Base-by-base conservation (phyloP, 2,888 invertebrate genomes). In the Tuta absoluta region DNA sequence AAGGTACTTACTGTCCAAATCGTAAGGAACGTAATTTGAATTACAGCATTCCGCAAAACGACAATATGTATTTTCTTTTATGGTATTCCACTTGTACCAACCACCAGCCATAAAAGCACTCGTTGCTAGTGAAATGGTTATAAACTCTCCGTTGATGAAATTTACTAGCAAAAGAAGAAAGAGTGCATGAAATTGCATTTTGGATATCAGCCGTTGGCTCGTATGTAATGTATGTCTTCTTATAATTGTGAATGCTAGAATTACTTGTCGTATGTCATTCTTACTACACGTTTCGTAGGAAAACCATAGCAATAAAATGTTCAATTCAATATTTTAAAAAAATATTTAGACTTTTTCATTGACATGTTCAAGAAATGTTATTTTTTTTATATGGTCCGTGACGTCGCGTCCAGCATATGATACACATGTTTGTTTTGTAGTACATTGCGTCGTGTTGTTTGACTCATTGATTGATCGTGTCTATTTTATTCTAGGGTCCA, bases 11-110 rank as follows among this genome's bases (percentile, higher is more conserved):
- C 93, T 85, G 28, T 71, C 62, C 67, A 93, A 83, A 78, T 94
- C 77, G 21, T 88, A 93, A 21, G 93, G 92, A 67, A 95, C 87
- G 76, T 93, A 88, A 1, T 87, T 75, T 17, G 90, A 81, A 71
- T 87, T 91, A 75, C 95, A 95, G 74, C 95, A 95, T 81, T 95
- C 95, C 19, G 70, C 75, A 21, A 87, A 83, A 38, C 78, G 85
- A 73, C 95, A 95, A 67, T 83, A 64, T 10, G 91, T 89, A 65
- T 89, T 81, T 61, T 89, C 85, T 75, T 87, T 88, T 65, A 91
- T 66, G 2, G 72, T 71, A 69, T 85, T 80, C 88, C 89, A 91
- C 69, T 85, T 85, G 66, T 80, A 86, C 81, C 81, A 88, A 33
- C 86, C 77, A 62, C 87, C 75, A 17, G 84, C 79, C 7, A 82